Conservation (phyloP, 2,888 invertebrate genomes). For the Rhagonycha fulva region DNA sequence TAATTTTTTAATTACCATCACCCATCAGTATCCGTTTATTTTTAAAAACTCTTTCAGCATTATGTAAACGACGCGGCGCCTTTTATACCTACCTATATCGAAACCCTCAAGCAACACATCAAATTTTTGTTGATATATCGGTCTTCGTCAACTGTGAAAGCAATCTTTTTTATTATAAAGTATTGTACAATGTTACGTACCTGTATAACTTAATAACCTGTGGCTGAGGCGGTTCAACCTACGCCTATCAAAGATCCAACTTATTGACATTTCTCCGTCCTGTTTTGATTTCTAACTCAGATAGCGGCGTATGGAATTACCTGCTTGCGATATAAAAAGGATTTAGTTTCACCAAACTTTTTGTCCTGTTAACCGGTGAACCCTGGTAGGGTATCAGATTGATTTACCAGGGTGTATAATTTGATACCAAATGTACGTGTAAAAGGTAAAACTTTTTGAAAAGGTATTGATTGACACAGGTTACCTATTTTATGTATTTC, state of each 20-base stretch:
- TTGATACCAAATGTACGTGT: neutral
- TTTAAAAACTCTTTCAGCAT: neutral
- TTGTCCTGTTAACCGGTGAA: constrained; percentile 28
- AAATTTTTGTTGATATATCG: constrained; percentile 23
- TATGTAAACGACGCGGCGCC: neutral
- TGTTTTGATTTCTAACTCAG: constrained; percentile 54
- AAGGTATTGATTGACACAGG: neutral
- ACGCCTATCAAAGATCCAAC: constrained; percentile 40
- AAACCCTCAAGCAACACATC: constrained; percentile 13
- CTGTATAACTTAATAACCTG: constrained; percentile 32
- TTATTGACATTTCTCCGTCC: constrained; percentile 55
- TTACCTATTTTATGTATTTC: neutral
- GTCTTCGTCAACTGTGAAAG: constrained; percentile 12
- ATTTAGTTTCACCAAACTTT: constrained; percentile 54
- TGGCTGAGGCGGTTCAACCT: constrained; percentile 24
- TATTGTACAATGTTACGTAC: constrained; percentile 16
- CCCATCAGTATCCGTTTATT: no score
- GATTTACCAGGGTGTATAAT: neutral
- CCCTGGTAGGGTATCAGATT: neutral
- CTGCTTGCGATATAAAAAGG: constrained; percentile 46
- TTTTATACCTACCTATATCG: neutral
- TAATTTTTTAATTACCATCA: no score
- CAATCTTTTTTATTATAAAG: constrained; percentile 18
- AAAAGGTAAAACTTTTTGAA: neutral
- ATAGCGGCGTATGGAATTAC: constrained; percentile 55